A percentile compares a stretch with the other conserved stretches of the same genome.
These are phyloP conservation scores for Promerops cafer DNA, from an alignment of 2,113 vertebrate species.

Conservation along the genomic window DNA sequence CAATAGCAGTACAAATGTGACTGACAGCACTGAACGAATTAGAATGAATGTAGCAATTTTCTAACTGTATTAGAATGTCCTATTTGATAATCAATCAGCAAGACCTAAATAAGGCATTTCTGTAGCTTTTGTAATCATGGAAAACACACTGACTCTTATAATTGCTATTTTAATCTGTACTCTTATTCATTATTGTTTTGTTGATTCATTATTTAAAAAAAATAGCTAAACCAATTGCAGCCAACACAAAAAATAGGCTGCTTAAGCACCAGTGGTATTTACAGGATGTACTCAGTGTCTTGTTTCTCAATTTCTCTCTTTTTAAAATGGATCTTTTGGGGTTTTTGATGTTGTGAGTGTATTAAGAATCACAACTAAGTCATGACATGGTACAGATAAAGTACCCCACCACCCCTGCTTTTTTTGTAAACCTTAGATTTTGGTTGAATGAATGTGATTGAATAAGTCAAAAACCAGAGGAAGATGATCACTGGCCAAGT, in stretches of 20 bases:
- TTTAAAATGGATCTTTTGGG: background rate
- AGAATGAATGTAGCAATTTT: background rate
- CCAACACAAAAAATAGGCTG: background rate
- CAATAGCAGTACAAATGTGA: background rate
- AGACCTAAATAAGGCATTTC: background rate
- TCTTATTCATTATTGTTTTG: background rate
- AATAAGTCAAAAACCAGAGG: background rate
- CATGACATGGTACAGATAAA: background rate
- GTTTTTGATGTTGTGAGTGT: background rate
- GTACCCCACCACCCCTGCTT: accelerated
- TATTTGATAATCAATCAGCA: background rate
- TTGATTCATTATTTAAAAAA: background rate
- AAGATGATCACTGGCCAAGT: background rate
- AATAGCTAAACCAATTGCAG: background rate
- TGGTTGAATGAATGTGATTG: background rate
- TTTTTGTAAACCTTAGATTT: background rate
- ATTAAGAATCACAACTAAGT: background rate
- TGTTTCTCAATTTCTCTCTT: background rate
- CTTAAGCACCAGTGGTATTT: background rate
- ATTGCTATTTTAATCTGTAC: background rate
- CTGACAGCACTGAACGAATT: background rate
- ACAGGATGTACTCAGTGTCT: background rate
- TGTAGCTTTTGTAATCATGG: background rate
- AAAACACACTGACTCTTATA: background rate
- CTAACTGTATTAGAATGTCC: background rate